Evolutionary conservation across 23 tunicate genomes (phyloP), one percentile per base, ranked within the genome.

Genomic region (Phallusia fumigata): DNA sequence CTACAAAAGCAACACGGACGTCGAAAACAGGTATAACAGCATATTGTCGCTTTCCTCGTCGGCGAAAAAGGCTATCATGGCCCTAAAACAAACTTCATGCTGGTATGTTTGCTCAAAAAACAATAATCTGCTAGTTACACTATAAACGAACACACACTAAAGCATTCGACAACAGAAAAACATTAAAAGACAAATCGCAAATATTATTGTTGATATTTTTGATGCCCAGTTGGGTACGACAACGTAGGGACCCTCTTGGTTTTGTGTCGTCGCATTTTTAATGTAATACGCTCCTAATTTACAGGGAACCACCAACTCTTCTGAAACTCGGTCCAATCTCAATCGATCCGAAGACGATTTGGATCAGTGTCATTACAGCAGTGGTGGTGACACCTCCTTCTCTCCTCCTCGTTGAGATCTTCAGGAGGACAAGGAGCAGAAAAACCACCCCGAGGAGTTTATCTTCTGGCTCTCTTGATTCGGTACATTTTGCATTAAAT

Each of bases 311-410:
- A 6, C 26, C 26, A 1, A 22, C 13, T 28, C 72, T 83, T 11
- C 18, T 83, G 0, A 76, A 85, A 33, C 65, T 85, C 18, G 89
- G 89, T 19, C 89, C 89, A 8, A 33, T 85, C 0, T 18, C 31
- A 18, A 65, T 85, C 36, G 83, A 85, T 31, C 83, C 83, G 2
- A 65, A 76, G 73, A 85, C 83, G 35, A 31, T 85, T 31, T 85
- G 83, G 83, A 78, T 85, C 10, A 85, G 89, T 78, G 74, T 80
- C 1, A 64, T 85, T 33, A 32, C 89, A 12, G 65, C 79, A 0
- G 69, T 79, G 0, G 36, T 85, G 3, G 89, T 85, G 12, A 45
- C 79, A 18, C 83, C 83, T 31, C 69, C 83, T 10, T 78, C 82
- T 3, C 3, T 85, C 21, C 6, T 72, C 22, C 26, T 85, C 0